Conservation (phyloP, 2,888 invertebrate genomes). For the Psylliodes chrysocephalus region DNA sequence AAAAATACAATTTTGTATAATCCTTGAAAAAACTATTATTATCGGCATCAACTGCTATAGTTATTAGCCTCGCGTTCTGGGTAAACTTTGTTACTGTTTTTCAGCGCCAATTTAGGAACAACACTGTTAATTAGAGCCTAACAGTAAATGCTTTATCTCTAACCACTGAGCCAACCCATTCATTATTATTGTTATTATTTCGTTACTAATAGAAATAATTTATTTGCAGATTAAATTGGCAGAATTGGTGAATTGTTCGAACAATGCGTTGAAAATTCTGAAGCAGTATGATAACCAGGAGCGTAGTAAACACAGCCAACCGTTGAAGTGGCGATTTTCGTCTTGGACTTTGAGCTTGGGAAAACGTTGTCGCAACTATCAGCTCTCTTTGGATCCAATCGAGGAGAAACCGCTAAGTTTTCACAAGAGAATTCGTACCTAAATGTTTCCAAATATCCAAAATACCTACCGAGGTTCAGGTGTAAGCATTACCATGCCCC, state of each 20-base stretch:
- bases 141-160: too few relatives aligned
- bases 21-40: too few relatives aligned
- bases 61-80: too few relatives aligned
- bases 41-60: too few relatives aligned
- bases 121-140: too few relatives aligned
- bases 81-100: too few relatives aligned
- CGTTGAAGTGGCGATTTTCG: constrained; percentile 81
- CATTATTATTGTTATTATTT: too few relatives aligned
- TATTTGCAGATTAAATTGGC: constrained; percentile 61
- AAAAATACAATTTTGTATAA: too few relatives aligned
- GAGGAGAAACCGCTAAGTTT: constrained; percentile 35
- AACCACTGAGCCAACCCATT: too few relatives aligned
- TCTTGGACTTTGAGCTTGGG: constrained; percentile 70
- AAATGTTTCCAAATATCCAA: constrained; percentile 3
- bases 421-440: constrained; percentile 25
- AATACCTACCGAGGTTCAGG: constrained; percentile 3
- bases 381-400: constrained; percentile 44
- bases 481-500: constrained; percentile 13
- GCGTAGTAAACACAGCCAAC: constrained; percentile 75
- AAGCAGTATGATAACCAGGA: constrained; percentile 78
- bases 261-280: constrained; percentile 72
- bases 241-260: constrained; percentile 72
- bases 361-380: constrained; percentile 37
- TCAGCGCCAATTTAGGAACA: too few relatives aligned
- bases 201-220: too few relatives aligned